Evolutionary conservation across 2,113 vertebrate genomes (phyloP), one percentile per base, ranked within the genome.

Genomic region (Xenopus borealis): DNA sequence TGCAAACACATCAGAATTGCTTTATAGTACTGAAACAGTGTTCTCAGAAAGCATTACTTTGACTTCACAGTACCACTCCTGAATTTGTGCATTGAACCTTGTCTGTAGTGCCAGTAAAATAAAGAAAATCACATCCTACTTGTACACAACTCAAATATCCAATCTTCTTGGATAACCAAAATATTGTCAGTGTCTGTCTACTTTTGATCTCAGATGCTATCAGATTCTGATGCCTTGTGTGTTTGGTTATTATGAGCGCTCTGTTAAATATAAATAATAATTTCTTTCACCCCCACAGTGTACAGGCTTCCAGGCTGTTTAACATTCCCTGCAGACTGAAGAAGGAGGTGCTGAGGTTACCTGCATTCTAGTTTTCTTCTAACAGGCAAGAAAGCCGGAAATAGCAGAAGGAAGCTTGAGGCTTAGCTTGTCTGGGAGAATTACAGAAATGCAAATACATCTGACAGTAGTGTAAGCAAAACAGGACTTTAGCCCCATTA

Each of bases 331-430:
- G 66, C 46, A 23, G 73, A 59, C 66, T 76, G 66, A 50, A 18
- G 30, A 63, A 69, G 73, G 66, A 76, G 66, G 73, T 76, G 73
- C 64, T 76, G 59, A 69, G 57, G 66, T 76, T 76, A 76, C 73
- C 73, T 76, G 66, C 57, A 63, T 76, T 76, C 73, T 76, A 47
- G 59, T 58, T 76, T 75, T 75, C 73, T n/a, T 27, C 73, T 76
- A 59, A 62, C 73, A 76, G 73, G 66, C 66, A 59, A 69, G 58
- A 69, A 76, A 69, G 73, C 73, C 69, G 73, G 66, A 76, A 76
- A 76, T 76, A 76, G 66, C 66, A 63, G 66, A 69, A 45, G 13
- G 58, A 13, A 69, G 66, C 73, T 76, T 59, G 66, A 63, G 66
- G 73, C 66, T 30, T 16, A 69, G 23, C 20, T 52, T 76, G 59